phyloP scores from a whole-genome alignment of 2,113 vertebrate species.

The Brachypteracias leptosomus region DNA sequence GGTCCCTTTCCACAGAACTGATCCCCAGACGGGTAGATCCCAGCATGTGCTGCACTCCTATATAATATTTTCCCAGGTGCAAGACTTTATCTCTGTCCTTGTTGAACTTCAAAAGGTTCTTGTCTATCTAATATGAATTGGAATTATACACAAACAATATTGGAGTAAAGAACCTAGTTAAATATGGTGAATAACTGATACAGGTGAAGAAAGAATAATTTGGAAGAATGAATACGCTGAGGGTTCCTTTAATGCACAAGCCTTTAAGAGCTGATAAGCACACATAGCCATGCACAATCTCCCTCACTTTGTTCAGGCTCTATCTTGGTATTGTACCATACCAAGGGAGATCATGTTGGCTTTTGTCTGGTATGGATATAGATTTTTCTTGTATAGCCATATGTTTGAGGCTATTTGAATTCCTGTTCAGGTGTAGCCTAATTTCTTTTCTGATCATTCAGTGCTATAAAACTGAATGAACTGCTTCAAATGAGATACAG shows the following conservation, averaged over 20 bases:
- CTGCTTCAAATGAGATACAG: not conserved
- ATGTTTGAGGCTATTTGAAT: not conserved
- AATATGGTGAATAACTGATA: not conserved
- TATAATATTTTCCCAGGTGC: not conserved
- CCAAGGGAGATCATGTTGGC: not conserved
- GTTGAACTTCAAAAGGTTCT: not conserved
- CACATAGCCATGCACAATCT: not conserved
- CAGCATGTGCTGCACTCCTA: not conserved
- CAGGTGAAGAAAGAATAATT: not conserved
- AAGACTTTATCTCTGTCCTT: not conserved
- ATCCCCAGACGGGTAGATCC: not conserved
- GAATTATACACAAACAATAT: not conserved
- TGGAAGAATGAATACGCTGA: not conserved
- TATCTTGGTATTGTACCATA: not conserved
- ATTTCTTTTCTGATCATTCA: not conserved
- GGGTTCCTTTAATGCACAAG: not conserved
- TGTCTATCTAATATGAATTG: not conserved
- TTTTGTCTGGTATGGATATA: not conserved
- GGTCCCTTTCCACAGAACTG: not conserved
- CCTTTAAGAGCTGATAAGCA: not conserved
- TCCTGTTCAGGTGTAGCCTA: not conserved
- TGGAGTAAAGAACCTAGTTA: not conserved
- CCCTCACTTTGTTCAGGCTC: not conserved
- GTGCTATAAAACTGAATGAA: not conserved
- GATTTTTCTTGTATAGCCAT: not conserved